Percentiles rank a stretch among this genome's conserved stretches.
These are phyloP conservation scores for Acanthis flammea DNA, from an alignment of 2,797 vertebrate species.

Conservation along the genomic window DNA sequence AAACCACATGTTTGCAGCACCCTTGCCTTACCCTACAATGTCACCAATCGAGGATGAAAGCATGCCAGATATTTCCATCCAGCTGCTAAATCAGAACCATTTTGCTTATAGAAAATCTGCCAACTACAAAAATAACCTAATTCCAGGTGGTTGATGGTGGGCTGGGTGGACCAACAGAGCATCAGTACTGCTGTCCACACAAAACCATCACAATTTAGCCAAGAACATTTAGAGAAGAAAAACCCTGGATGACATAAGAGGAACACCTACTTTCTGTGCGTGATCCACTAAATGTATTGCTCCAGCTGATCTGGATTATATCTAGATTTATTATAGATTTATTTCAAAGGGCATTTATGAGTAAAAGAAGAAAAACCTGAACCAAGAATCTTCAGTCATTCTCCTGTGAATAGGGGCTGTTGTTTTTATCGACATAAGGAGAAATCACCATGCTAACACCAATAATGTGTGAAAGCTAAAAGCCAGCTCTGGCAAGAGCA, in stretches of 20 bases:
- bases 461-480: background rate
- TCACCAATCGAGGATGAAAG: background rate
- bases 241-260: background rate
- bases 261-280: background rate
- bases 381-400: background rate
- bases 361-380: background rate
- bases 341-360: background rate
- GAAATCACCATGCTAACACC: background rate
- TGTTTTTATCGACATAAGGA: background rate
- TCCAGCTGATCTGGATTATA: slow-evolving; percentile 33
- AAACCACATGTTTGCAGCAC: background rate
- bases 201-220: background rate
- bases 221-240: background rate
- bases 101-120: slow-evolving; percentile 22
- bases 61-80: background rate
- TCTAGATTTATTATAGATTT: slow-evolving; percentile 3
- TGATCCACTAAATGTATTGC: background rate
- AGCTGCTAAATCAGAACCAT: slow-evolving; percentile 8
- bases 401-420: background rate
- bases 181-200: background rate
- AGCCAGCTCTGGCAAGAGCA: background rate
- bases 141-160: background rate
- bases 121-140: slow-evolving; percentile 26
- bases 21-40: background rate
- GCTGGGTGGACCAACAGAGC: background rate